Evolutionary conservation across 2,888 invertebrate species (phyloP), one percentile per base, ranked within the genome.

Genomic region (Drosophila putrida): DNA sequence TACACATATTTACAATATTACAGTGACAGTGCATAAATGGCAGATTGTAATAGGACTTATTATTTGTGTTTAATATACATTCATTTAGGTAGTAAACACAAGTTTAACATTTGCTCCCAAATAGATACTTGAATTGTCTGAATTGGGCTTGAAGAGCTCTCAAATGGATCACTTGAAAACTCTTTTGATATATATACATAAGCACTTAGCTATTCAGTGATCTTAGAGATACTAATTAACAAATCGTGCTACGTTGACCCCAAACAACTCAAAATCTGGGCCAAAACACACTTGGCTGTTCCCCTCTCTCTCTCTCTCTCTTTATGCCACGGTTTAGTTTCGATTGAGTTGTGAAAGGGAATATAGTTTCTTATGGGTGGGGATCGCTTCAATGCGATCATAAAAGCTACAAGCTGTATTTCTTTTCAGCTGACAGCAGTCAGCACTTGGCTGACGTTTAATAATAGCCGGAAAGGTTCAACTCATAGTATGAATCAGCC

Each of bases 301-400:
- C 38, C 11, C 28, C 15, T 20, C 35, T 46, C 3, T 27, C 15
- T 13, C 28, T 31, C 35, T 9, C 6, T 20, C 6, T 43, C 47
- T 20, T 39, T 41, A 31, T 47, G 53, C 59, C 53, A 54, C 49
- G 49, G 57, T 54, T 64, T 28, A 64, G 64, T 76, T 59, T 58
- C 36, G 49, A 73, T 61, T 58, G 33, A 50, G 41, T 46, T 73
- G 64, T 69, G 61, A 65, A 75, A 75, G 72, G 64, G 61, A 15
- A 49, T 28, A 41, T 9, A 43, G 35, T 53, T 46, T 36, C 31
- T 36, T 27, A 20, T 41, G n/a, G 47, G 11, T 8, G 31, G 41
- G 28, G 41, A 33, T 27, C n/a, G 35, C 39, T 53, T 53, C 8
- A 33, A 61, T 44, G 35, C 13, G 43, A 36, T 27, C 33, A 54